Conservation (phyloP, 53 echinoderm and acorn worm species). For the Arbacia lixula region DNA sequence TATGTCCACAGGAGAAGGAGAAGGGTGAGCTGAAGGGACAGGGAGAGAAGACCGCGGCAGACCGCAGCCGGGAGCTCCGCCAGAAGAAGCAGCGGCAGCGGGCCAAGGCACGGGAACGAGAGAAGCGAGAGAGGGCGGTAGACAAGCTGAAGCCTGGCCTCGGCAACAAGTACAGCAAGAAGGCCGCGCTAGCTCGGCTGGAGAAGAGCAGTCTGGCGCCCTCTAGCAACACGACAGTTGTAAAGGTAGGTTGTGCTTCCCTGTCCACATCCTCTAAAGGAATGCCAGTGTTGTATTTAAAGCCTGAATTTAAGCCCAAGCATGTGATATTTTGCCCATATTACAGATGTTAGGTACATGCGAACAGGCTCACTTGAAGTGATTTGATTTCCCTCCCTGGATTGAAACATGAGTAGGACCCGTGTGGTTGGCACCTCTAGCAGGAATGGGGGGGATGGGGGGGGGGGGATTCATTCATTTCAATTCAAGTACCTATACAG, state of each 20-base stretch:
- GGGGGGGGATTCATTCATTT: too few relatives aligned
- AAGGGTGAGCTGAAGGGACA: slow-evolving; percentile 85
- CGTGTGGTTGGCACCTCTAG: too few relatives aligned
- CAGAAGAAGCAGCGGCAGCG: slow-evolving; percentile 85
- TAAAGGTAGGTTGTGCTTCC: slow-evolving; percentile 73
- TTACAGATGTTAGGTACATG: too few relatives aligned
- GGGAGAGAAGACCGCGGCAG: slow-evolving; percentile 75
- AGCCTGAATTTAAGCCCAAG: too few relatives aligned
- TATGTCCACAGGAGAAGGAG: slow-evolving; percentile 73
- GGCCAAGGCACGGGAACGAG: slow-evolving; percentile 60
- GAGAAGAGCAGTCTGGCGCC: slow-evolving; percentile 82
- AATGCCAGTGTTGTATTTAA: too few relatives aligned
- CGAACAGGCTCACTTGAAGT: too few relatives aligned
- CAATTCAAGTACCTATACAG: too few relatives aligned
- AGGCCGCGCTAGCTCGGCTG: slow-evolving; percentile 74
- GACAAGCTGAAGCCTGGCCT: slow-evolving; percentile 71
- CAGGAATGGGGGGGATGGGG: too few relatives aligned
- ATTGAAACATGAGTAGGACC: too few relatives aligned
- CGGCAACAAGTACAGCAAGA: slow-evolving; percentile 71
- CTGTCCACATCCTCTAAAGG: too few relatives aligned
- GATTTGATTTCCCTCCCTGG: too few relatives aligned
- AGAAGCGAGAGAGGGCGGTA: slow-evolving; percentile 61
- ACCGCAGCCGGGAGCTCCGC: slow-evolving; percentile 75
- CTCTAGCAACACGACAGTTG: slow-evolving; percentile 78
- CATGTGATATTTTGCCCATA: too few relatives aligned